Percentiles rank a stretch among this genome's conserved stretches.
Evolutionary conservation across 2,797 vertebrate species (phyloP).

Genomic region (Prionace glauca): DNA sequence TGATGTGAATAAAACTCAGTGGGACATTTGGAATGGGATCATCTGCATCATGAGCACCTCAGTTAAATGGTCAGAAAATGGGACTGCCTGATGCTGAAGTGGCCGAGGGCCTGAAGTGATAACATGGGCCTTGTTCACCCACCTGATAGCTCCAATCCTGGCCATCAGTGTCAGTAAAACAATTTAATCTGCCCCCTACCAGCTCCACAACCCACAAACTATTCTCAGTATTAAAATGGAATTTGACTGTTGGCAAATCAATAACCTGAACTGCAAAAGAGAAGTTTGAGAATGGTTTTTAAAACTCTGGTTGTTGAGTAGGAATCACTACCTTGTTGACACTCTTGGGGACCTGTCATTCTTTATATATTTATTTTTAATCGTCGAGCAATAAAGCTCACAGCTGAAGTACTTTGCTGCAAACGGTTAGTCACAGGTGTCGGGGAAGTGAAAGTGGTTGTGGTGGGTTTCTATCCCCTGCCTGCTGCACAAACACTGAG

Average conservation of each 20-base stretch:
- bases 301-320: background rate
- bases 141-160: background rate
- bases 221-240: background rate
- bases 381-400: background rate
- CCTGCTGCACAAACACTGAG: constrained; percentile 31
- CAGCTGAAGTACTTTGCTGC: constrained; percentile 16
- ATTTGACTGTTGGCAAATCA: background rate
- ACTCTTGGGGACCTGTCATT: background rate
- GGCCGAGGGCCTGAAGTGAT: background rate
- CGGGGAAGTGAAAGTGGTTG: constrained; percentile 29
- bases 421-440: constrained; percentile 25
- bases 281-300: background rate
- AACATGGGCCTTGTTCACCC: background rate
- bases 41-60: background rate
- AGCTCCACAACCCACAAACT: background rate
- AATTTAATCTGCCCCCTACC: background rate
- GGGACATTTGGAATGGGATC: background rate
- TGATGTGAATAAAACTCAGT: background rate
- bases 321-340: background rate
- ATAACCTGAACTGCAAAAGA: background rate
- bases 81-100: background rate
- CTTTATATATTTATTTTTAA: constrained; percentile 27
- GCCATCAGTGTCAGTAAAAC: background rate
- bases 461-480: constrained; percentile 13
- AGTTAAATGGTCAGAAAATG: background rate